phyloP scores from a whole-genome alignment of 2,888 invertebrate genomes.

The Drosophila mayaguana region DNA sequence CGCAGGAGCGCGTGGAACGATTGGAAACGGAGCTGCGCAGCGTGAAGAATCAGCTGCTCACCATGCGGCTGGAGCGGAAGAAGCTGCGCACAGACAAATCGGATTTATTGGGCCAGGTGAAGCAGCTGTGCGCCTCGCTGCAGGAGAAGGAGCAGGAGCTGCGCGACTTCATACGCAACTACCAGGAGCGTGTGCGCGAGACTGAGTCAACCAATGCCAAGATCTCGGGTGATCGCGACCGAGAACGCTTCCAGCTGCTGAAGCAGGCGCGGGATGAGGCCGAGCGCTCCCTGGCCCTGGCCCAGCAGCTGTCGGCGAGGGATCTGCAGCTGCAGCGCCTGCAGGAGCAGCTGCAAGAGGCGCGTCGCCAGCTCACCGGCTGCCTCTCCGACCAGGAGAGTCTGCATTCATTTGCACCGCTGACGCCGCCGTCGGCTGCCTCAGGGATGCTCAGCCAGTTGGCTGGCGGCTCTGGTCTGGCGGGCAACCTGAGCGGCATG shows the following conservation, averaged over 20 bases:
- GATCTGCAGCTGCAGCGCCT: constrained; percentile 94
- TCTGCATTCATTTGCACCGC: constrained; percentile 90
- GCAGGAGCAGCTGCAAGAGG: constrained; percentile 93
- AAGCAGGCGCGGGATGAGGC: constrained; percentile 96
- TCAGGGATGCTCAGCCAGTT: constrained; percentile 86
- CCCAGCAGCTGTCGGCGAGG: constrained; percentile 94
- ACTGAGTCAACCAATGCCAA: constrained; percentile 88
- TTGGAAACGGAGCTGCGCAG: constrained; percentile 84
- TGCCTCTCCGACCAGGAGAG: constrained; percentile 95
- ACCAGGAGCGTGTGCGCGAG: constrained; percentile 95
- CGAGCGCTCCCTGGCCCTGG: constrained; percentile 93
- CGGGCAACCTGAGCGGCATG: constrained; percentile 88
- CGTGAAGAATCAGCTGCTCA: constrained; percentile 86
- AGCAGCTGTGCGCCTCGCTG: constrained; percentile 95
- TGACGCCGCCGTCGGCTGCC: constrained; percentile 87
- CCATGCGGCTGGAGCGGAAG: constrained; percentile 95
- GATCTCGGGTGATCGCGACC: constrained; percentile 90
- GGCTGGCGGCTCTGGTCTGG: constrained; percentile 79
- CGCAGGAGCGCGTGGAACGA: constrained; percentile 86
- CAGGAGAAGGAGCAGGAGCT: constrained; percentile 98
- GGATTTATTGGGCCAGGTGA: constrained; percentile 96
- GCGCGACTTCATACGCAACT: constrained; percentile 96
- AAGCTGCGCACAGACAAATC: constrained; percentile 96
- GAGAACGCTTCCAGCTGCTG: constrained; percentile 94
- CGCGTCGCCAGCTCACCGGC: constrained; percentile 91